Evolutionary conservation across 1,140 invertebrate genomes (phyloP), one percentile per base, ranked within the genome.

Genomic region (Ptiloglossa arizonensis): DNA sequence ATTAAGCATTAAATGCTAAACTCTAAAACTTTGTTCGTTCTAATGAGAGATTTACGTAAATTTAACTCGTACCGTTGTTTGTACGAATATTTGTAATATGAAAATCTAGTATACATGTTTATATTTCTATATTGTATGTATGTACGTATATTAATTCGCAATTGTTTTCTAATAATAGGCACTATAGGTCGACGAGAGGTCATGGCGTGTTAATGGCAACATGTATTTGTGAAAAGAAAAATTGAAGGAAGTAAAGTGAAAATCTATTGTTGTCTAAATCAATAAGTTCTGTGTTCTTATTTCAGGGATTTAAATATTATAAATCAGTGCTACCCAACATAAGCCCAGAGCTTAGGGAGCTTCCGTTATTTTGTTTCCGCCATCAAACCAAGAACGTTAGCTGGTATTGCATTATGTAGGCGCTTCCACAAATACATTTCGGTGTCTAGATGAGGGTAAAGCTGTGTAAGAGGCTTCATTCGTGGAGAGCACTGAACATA

Each of bases 151-250:
- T 76, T 57, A 63, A 76, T 67, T 66, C 32, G n/a, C 68, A 80
- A 83, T 83, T 52, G 50, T 83, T 64, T 52, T 79, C 83, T 85
- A 83, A 83, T 72, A 83, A 83, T 83, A 85, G 83, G 83, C 81
- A 85, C 79, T 86, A 84, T 84, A 86, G 79, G 79, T 86, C 82
- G 59, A 86, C 82, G 62, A 84, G 83, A 81, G 74, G 54, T 85
- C 63, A 60, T 84, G 78, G 79, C 73, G 76, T 85, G 41, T 85
- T 57, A 80, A 68, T 75, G 73, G 72, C 72, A 69, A 83, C 35
- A 41, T 69, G 68, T 52, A 57, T 62, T 27, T 19, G 60, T 62
- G 41, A 50, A 81, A 46, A 69, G 68, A 63, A 50, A 54, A 75
- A 59, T 69, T 59, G 48, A 75, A 44, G 68, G 71, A 38, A 22